Conservation (phyloP, 1,140 invertebrate genomes). For the Drosophila novamexicana region DNA sequence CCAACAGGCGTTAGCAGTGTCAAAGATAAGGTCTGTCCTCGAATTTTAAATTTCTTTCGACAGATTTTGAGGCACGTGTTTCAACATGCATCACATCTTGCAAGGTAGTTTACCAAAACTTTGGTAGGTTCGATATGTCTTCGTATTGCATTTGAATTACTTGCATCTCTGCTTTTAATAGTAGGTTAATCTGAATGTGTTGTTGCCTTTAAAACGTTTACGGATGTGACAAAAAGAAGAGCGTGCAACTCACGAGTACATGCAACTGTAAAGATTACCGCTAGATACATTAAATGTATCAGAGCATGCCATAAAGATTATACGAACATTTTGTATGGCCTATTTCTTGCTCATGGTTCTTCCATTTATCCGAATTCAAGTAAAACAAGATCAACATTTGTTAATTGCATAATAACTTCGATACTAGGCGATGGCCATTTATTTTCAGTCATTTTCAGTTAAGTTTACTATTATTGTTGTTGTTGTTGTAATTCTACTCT, state of each 20-base stretch:
- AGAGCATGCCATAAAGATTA: background rate
- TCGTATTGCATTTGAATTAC: too few relatives aligned
- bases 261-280: too few relatives aligned
- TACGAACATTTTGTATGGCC: too few relatives aligned
- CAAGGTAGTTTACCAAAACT: background rate
- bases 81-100: background rate
- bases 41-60: background rate
- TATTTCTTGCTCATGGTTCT: background rate
- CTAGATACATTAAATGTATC: background rate
- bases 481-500: conserved; percentile 7
- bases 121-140: too few relatives aligned
- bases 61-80: background rate
- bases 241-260: too few relatives aligned
- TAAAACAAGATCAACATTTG: background rate
- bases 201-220: background rate
- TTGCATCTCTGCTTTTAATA: too few relatives aligned
- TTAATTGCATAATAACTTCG: conserved; percentile 4
- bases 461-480: background rate
- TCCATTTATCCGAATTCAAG: background rate
- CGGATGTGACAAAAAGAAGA: background rate
- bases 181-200: background rate
- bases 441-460: background rate
- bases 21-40: conserved; percentile 7
- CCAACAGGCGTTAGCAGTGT: conserved; percentile 14
- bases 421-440: background rate